phyloP scores from a whole-genome alignment of 2,113 vertebrate species.

The Mesocricetus auratus region DNA sequence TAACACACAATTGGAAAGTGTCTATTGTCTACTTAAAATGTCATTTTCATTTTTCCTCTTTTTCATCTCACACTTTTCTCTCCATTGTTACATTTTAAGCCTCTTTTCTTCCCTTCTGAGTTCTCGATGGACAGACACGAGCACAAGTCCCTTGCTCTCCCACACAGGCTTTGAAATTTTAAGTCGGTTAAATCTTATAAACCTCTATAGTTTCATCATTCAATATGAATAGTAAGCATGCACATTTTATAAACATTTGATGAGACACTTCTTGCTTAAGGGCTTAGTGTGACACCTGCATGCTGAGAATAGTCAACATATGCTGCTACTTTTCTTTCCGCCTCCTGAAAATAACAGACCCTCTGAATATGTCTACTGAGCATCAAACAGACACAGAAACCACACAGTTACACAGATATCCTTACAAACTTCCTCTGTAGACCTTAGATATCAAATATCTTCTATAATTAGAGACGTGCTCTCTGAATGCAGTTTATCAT shows the following conservation, averaged over 20 bases:
- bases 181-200: constrained; percentile 3
- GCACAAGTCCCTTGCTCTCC: not conserved
- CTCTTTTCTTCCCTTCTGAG: not conserved
- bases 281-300: not conserved
- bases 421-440: not conserved
- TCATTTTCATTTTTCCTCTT: not conserved
- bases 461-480: not conserved
- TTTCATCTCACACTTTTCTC: not conserved
- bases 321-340: not conserved
- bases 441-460: constrained; percentile 37
- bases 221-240: not conserved
- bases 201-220: not conserved
- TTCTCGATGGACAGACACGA: not conserved
- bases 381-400: not conserved
- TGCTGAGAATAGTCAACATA: not conserved
- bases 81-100: constrained; percentile 1
- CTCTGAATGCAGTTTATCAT: constrained; percentile 30
- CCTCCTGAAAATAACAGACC: not conserved
- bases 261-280: not conserved
- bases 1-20: not conserved
- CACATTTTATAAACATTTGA: constrained; percentile 8
- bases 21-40: not conserved
- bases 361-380: not conserved
- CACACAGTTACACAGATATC: not conserved
- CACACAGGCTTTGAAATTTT: not conserved